Evolutionary conservation across 2,113 vertebrate genomes (phyloP).

Genomic region (Pungitius pungitius): DNA sequence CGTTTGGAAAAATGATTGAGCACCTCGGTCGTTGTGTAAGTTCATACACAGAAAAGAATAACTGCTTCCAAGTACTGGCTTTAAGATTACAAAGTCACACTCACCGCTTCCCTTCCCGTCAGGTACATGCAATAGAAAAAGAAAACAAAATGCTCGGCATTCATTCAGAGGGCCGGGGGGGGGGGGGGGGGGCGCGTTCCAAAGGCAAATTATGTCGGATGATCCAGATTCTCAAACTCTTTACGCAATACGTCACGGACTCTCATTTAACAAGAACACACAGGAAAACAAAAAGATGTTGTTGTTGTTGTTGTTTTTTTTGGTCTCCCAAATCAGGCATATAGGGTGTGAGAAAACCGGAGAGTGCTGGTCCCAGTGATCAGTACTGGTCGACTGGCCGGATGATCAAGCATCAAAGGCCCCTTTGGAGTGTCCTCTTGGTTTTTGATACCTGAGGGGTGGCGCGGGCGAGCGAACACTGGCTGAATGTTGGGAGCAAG

Average conservation of each 20-base stretch:
- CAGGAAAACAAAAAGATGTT: slow-evolving; percentile 34
- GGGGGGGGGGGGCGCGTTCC: slow-evolving; percentile 20
- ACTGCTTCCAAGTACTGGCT: slow-evolving; percentile 55
- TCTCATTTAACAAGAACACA: slow-evolving; percentile 31
- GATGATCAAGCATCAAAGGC: slow-evolving; percentile 68
- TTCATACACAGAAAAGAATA: slow-evolving; percentile 39
- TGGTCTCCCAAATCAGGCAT: slow-evolving; percentile 76
- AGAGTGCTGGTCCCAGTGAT: slow-evolving; percentile 53
- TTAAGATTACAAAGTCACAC: slow-evolving; percentile 41
- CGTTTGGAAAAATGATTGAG: slow-evolving; percentile 52
- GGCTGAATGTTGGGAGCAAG: slow-evolving; percentile 48
- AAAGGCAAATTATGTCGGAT: slow-evolving; percentile 66
- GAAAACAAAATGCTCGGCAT: slow-evolving; percentile 28
- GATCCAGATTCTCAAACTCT: slow-evolving; percentile 40
- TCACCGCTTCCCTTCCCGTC: slow-evolving; percentile 37
- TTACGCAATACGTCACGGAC: slow-evolving; percentile 31
- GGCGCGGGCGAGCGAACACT: slow-evolving; percentile 51
- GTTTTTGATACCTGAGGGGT: slow-evolving; percentile 67
- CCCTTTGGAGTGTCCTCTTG: slow-evolving; percentile 69
- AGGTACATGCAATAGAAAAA: slow-evolving; percentile 60
- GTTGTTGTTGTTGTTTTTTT: slow-evolving; percentile 63
- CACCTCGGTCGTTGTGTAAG: slow-evolving; percentile 58
- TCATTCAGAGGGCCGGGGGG: slow-evolving; percentile 43
- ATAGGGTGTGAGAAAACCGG: slow-evolving; percentile 49
- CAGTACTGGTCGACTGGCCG: slow-evolving; percentile 31